These are phyloP conservation scores for Melopsittacus undulatus DNA, from an alignment of 2,797 vertebrate genomes.

Conservation along the genomic window DNA sequence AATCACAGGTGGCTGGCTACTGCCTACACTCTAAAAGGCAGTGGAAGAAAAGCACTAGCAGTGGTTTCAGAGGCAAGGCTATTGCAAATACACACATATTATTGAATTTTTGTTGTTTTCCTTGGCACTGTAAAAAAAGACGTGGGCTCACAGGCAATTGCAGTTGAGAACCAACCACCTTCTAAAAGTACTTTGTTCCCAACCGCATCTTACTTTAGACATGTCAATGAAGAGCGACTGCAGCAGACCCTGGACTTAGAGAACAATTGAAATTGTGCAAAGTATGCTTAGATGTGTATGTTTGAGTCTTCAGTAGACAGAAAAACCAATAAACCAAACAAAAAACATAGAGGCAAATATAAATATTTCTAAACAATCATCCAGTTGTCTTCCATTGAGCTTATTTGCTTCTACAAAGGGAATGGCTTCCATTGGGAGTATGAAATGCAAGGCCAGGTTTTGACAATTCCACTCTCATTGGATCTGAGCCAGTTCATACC, in stretches of 20 bases:
- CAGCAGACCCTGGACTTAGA: background rate
- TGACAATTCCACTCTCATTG: background rate
- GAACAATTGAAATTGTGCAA: background rate
- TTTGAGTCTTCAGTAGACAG: background rate
- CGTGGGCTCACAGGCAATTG: background rate
- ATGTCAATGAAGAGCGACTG: background rate
- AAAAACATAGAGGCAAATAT: background rate
- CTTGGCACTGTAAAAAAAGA: background rate
- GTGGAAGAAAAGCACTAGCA: background rate
- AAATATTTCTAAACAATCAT: background rate
- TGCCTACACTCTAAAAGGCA: background rate
- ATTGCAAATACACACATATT: background rate
- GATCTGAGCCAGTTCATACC: background rate
- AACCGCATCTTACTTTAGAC: background rate
- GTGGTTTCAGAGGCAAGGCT: background rate
- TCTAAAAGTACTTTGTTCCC: background rate
- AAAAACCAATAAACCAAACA: background rate
- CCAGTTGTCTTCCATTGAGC: background rate
- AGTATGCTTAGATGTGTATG: background rate
- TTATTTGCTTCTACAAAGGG: background rate
- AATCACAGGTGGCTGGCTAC: background rate
- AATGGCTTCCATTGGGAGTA: background rate
- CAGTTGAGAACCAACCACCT: background rate
- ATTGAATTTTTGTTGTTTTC: constrained; percentile 4
- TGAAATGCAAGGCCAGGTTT: background rate